Conservation (phyloP, 1,140 invertebrate species). For the Penaeus vannamei region DNA sequence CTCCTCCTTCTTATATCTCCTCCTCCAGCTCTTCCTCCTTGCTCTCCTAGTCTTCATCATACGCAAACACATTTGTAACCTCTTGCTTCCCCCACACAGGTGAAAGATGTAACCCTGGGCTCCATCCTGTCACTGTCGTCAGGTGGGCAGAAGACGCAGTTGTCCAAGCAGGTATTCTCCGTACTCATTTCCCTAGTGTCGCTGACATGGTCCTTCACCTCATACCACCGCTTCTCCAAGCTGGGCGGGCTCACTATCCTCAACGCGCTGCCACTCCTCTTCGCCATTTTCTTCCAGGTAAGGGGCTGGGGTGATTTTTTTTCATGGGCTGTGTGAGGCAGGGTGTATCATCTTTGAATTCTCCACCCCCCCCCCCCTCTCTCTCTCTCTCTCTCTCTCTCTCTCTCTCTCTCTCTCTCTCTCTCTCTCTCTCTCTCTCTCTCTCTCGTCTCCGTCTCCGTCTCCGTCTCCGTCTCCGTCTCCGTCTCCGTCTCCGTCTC, state of each 20-base stretch:
- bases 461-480: no score
- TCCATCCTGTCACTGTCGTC: constrained; percentile 64
- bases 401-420: no score
- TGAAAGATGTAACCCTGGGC: constrained; percentile 65
- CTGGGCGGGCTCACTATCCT: constrained; percentile 67
- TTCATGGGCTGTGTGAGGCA: not conserved
- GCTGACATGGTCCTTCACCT: constrained; percentile 68
- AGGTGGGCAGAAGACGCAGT: constrained; percentile 59
- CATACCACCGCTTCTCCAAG: constrained; percentile 68
- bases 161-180: constrained; percentile 67
- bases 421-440: no score
- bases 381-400: no score
- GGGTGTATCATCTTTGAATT: not conserved
- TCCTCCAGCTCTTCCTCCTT: no score
- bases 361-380: no score
- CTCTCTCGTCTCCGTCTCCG: no score
- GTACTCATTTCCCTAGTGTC: constrained; percentile 67
- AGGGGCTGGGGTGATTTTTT: not conserved
- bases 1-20: no score
- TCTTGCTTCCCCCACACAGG: constrained; percentile 35
- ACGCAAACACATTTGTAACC: not conserved
- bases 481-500: no score
- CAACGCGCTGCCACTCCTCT: constrained; percentile 66
- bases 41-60: no score
- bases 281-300: constrained; percentile 68